Conservation (phyloP, 2,888 invertebrate species). For the Tinea trinotella region DNA sequence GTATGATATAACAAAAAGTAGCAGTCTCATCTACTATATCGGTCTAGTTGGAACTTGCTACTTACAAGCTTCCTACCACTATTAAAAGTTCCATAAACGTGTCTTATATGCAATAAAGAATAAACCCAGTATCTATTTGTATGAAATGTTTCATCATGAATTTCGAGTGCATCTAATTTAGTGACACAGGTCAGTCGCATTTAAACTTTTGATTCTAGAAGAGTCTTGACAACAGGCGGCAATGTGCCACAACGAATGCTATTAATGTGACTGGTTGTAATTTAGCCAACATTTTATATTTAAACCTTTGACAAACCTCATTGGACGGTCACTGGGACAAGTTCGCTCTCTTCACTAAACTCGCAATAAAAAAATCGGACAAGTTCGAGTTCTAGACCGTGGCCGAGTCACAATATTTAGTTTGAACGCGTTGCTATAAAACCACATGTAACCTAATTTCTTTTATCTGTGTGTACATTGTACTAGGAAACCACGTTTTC, state of each 20-base stretch:
- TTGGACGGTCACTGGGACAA: slow-evolving; percentile 59
- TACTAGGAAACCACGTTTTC: slow-evolving; percentile 1
- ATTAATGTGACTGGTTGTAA: slow-evolving; percentile 44
- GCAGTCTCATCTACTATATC: no score
- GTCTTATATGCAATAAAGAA: no score
- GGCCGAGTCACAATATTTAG: slow-evolving; percentile 28
- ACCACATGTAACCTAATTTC: slow-evolving; percentile 17
- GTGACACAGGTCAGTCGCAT: slow-evolving; percentile 11
- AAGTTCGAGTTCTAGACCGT: slow-evolving; percentile 59
- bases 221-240: slow-evolving; percentile 25
- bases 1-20: no score
- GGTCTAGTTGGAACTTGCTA: no score
- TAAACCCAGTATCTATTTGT: no score
- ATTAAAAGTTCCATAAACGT: no score
- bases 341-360: slow-evolving; percentile 61
- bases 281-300: slow-evolving; percentile 37
- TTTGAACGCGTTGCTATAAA: slow-evolving; percentile 18
- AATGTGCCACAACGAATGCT: slow-evolving; percentile 35
- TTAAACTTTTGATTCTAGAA: background rate
- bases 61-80: no score
- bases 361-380: slow-evolving; percentile 62
- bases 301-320: slow-evolving; percentile 45
- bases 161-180: background rate
- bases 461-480: slow-evolving; percentile 13
- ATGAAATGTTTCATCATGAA: background rate